Conservation (phyloP, 2,113 vertebrate species). For the Zosterops hypoxanthus region DNA sequence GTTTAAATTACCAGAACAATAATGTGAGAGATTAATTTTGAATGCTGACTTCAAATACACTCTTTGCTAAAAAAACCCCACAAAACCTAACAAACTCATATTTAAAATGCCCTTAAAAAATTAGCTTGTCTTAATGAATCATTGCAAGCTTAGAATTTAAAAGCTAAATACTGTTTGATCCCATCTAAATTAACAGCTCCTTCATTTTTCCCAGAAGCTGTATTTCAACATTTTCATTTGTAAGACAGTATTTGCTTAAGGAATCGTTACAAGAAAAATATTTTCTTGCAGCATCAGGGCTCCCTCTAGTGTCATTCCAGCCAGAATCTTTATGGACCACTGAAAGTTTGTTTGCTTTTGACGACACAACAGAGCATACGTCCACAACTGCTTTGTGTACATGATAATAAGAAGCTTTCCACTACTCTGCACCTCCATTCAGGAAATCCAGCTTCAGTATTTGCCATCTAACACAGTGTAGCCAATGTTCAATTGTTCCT, state of each 20-base stretch:
- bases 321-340: background rate
- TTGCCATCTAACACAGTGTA: background rate
- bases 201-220: background rate
- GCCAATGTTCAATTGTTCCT: background rate
- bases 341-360: background rate
- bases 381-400: background rate
- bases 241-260: background rate
- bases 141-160: background rate
- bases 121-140: background rate
- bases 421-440: background rate
- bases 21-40: background rate
- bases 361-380: background rate
- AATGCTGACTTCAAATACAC: slow-evolving; percentile 34
- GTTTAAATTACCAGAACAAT: background rate
- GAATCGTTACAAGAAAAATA: background rate
- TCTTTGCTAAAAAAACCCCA: background rate
- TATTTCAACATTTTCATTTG: background rate
- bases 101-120: background rate
- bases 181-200: background rate
- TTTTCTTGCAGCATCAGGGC: slow-evolving; percentile 52
- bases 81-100: background rate
- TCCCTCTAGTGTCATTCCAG: slow-evolving; percentile 68
- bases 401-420: background rate
- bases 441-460: background rate
- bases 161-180: background rate